These are phyloP conservation scores for Punctoribates punctum DNA, from an alignment of 2,888 invertebrate species.

Conservation along the genomic window DNA sequence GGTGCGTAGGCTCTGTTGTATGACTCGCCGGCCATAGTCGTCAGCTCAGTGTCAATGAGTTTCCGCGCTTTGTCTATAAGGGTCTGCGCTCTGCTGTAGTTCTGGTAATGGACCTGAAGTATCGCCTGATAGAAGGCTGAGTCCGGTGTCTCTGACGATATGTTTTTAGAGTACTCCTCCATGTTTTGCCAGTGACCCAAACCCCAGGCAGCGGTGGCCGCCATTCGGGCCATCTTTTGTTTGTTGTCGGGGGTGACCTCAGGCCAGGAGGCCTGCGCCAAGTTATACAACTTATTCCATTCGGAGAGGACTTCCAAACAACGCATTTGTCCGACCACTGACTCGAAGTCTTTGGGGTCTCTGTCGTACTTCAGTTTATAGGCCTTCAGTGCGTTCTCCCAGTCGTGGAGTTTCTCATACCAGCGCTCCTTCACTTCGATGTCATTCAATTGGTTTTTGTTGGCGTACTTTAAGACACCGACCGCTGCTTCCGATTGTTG, in stretches of 20 bases:
- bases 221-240: conserved; percentile 74
- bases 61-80: conserved; percentile 88
- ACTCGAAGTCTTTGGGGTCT: conserved; percentile 66
- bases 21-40: conserved; percentile 93
- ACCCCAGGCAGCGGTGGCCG: conserved; percentile 90
- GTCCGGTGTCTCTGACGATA: conserved; percentile 89
- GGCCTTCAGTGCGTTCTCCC: conserved; percentile 89
- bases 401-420: conserved; percentile 98
- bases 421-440: conserved; percentile 70
- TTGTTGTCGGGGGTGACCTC: conserved; percentile 57
- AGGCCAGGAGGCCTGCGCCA: conserved; percentile 75
- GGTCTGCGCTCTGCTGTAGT: conserved; percentile 54
- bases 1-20: conserved; percentile 92
- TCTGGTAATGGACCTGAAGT: conserved; percentile 67
- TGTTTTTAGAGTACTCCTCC: conserved; percentile 80
- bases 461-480: conserved; percentile 80
- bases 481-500: conserved; percentile 98
- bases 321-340: conserved; percentile 86
- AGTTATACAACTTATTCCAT: conserved; percentile 77
- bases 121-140: conserved; percentile 94
- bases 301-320: conserved; percentile 95
- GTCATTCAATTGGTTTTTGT: conserved; percentile 65
- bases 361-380: conserved; percentile 61
- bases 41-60: conserved; percentile 89
- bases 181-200: conserved; percentile 87